Conservation (phyloP, 2,888 invertebrate species). For the Drosophila kuntzei region DNA sequence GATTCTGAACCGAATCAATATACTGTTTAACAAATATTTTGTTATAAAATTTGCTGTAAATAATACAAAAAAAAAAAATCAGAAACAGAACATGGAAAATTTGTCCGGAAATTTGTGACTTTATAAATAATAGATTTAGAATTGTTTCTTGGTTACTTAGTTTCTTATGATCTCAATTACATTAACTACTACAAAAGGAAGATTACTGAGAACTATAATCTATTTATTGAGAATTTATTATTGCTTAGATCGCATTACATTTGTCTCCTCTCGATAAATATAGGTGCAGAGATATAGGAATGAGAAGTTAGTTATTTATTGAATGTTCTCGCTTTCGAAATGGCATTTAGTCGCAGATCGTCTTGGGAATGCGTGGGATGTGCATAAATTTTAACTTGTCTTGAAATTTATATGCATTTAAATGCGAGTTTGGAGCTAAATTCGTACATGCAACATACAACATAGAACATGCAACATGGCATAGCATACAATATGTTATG, state of each 20-base stretch:
- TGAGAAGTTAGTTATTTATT: conserved; percentile 34
- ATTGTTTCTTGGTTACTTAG: too few relatives aligned
- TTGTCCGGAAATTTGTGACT: too few relatives aligned
- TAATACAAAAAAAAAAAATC: too few relatives aligned
- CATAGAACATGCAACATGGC: conserved; percentile 9
- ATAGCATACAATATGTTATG: conserved; percentile 1
- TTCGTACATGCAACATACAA: conserved; percentile 16
- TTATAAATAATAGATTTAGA: too few relatives aligned
- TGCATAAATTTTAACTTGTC: conserved; percentile 49
- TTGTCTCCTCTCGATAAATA: conserved; percentile 28
- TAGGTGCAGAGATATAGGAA: neutral
- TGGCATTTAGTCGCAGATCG: conserved; percentile 31
- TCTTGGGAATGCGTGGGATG: conserved; percentile 52
- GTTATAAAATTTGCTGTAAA: too few relatives aligned
- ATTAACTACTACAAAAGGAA: neutral
- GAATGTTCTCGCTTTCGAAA: neutral
- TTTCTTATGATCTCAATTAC: neutral
- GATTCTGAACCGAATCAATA: too few relatives aligned
- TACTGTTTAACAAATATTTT: too few relatives aligned
- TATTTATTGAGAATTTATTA: conserved; percentile 3
- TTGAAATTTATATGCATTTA: conserved; percentile 38
- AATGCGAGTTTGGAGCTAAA: conserved; percentile 38
- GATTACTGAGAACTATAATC: neutral
- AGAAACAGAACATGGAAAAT: too few relatives aligned
- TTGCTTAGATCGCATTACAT: conserved; percentile 14